Percentiles rank a stretch among this genome's conserved stretches.
These are phyloP conservation scores for Synodontis membranacea DNA, from an alignment of 2,113 vertebrate species.

Conservation along the genomic window DNA sequence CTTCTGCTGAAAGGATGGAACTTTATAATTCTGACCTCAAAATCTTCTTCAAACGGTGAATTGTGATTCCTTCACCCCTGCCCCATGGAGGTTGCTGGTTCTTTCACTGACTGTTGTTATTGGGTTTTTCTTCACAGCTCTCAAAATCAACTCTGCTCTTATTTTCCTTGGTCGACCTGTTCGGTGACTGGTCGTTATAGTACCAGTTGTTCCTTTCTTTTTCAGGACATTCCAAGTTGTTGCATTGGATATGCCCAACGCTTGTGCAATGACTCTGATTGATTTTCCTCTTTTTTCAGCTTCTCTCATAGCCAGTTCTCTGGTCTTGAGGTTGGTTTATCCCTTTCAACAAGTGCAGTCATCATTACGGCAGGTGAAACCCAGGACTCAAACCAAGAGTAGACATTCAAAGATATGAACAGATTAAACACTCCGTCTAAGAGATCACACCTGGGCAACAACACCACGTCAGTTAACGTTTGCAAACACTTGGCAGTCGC, in stretches of 20 bases:
- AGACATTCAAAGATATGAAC: not conserved
- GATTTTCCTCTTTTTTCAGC: not conserved
- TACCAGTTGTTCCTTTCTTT: not conserved
- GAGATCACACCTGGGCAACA: not conserved
- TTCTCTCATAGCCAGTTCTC: not conserved
- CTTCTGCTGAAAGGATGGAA: no score
- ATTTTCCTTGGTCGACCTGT: not conserved
- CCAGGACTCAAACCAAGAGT: not conserved
- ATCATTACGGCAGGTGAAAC: not conserved
- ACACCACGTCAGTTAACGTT: no score
- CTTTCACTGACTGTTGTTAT: no score
- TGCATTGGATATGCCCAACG: not conserved
- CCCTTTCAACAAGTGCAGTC: not conserved
- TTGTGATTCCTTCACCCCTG: no score
- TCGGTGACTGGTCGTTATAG: not conserved
- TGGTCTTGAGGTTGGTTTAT: not conserved
- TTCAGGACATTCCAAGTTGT: not conserved
- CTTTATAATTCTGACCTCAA: no score
- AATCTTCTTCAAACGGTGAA: no score
- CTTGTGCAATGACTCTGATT: not conserved
- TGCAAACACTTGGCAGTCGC: no score
- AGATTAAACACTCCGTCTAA: not conserved
- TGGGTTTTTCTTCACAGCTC: no score
- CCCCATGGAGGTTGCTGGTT: no score
- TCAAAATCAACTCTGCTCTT: no score